These are phyloP conservation scores for Chloebia gouldiae DNA, from an alignment of 2,113 vertebrate species.

Conservation along the genomic window DNA sequence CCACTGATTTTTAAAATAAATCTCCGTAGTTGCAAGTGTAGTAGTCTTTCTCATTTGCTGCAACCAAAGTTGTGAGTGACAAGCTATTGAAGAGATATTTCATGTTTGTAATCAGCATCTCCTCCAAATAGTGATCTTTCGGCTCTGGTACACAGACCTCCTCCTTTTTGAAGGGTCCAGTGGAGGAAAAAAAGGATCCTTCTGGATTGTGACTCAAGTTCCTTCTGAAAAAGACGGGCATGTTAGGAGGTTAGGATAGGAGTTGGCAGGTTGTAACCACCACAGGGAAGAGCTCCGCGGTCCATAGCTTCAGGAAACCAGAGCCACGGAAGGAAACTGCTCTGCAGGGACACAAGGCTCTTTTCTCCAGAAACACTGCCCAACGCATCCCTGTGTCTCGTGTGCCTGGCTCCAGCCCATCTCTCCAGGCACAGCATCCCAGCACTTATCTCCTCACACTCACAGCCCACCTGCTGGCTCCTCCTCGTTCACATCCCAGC, in stretches of 20 bases:
- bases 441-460: neutral
- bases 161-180: neutral
- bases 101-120: neutral
- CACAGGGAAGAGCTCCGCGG: neutral
- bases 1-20: neutral
- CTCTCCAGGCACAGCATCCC: neutral
- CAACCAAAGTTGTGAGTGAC: neutral
- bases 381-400: rapidly evolving
- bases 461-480: neutral
- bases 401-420: neutral
- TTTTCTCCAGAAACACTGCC: neutral
- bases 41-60: neutral
- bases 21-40: neutral
- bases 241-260: neutral
- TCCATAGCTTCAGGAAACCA: neutral
- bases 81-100: neutral
- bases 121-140: neutral
- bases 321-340: neutral
- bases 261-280: neutral
- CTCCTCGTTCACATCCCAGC: neutral
- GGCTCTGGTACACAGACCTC: neutral
- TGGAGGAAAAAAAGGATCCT: neutral
- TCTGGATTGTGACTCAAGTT: neutral
- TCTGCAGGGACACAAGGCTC: neutral
- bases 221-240: neutral